These are phyloP conservation scores for Lasioglossum baleicum DNA, from an alignment of 1,140 invertebrate species.

Conservation along the genomic window DNA sequence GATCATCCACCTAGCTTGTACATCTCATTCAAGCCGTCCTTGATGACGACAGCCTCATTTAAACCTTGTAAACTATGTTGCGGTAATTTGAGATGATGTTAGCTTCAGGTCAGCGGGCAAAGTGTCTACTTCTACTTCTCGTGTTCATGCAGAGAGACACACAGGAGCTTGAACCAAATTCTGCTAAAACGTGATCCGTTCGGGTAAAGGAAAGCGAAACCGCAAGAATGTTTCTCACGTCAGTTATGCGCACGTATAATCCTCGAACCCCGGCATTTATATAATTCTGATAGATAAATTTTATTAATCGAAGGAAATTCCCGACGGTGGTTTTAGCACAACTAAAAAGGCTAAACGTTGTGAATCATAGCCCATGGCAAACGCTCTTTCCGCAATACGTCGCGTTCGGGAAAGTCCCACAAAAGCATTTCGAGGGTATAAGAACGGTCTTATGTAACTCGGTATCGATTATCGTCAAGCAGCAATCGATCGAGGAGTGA, in stretches of 20 bases:
- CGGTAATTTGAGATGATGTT: neutral
- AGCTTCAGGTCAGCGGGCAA: neutral
- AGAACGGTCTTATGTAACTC: conserved; percentile 41
- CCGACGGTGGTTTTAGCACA: neutral
- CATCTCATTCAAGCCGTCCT: neutral
- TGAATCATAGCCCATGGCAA: neutral
- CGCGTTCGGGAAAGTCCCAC: conserved; percentile 41
- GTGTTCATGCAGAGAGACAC: neutral
- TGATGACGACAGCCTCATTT: neutral
- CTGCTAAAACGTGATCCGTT: no score
- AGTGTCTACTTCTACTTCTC: neutral
- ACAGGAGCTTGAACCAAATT: neutral
- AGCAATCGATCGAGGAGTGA: conserved; percentile 40
- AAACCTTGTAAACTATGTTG: neutral
- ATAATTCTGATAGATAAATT: neutral
- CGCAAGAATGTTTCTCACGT: neutral
- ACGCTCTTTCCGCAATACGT: conserved; percentile 38
- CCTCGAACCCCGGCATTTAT: neutral
- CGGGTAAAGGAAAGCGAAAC: neutral
- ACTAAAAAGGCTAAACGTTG: neutral
- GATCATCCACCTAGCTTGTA: neutral
- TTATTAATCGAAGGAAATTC: neutral
- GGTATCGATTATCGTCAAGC: conserved; percentile 52
- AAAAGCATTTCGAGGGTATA: conserved; percentile 45
- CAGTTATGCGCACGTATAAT: neutral